Conservation (phyloP, 2,888 invertebrate genomes). For the Mycogona germanica region DNA sequence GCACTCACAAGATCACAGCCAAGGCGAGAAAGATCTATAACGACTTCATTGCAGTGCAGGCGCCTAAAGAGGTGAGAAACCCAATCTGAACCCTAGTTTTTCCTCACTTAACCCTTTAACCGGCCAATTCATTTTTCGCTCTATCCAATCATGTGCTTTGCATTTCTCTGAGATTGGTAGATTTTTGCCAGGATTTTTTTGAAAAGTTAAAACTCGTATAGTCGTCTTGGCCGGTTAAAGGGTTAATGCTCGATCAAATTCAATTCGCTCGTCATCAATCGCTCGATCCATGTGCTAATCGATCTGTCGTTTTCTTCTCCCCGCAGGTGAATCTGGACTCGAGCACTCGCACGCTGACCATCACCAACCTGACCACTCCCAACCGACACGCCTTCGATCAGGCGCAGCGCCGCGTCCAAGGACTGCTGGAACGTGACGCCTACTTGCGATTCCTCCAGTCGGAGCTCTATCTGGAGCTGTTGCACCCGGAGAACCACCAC, state of each 20-base stretch:
- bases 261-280: no score
- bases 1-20: conserved; percentile 30
- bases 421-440: conserved; percentile 43
- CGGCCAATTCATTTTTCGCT: neutral
- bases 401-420: conserved; percentile 42
- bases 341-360: conserved; percentile 37
- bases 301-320: no score
- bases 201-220: no score
- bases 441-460: conserved; percentile 43
- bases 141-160: neutral
- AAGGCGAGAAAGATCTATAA: conserved; percentile 41
- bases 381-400: conserved; percentile 39
- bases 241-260: no score
- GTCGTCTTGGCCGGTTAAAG: no score
- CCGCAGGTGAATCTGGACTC: conserved; percentile 42
- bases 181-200: no score
- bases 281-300: no score
- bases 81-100: no score
- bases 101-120: neutral
- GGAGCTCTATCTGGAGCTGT: conserved; percentile 38
- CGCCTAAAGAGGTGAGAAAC: conserved; percentile 41
- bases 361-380: conserved; percentile 35
- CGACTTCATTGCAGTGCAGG: conserved; percentile 41
- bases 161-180: no score
- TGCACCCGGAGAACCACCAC: conserved; percentile 28